Percentiles rank a stretch among this genome's conserved stretches.
These are phyloP conservation scores for Myripristis murdjan DNA, from an alignment of 2,797 vertebrate species.

Conservation along the genomic window DNA sequence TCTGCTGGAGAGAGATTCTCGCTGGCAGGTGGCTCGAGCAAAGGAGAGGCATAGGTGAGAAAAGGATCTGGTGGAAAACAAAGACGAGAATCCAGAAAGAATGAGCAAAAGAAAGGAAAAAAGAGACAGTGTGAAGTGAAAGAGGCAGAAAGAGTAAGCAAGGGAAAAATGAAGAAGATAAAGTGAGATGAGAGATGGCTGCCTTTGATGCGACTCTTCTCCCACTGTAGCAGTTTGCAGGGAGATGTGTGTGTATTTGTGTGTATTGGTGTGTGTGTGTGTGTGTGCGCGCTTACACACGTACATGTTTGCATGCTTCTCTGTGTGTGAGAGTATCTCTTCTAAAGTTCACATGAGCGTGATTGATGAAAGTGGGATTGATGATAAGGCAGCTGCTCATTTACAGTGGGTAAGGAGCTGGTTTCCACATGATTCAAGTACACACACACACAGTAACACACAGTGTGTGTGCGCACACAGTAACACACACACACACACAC, in stretches of 20 bases:
- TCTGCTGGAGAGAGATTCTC: conserved; percentile 70
- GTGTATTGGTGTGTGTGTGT: conserved; percentile 16
- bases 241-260: conserved; percentile 25
- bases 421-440: conserved; percentile 55
- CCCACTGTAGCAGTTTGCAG: conserved; percentile 66
- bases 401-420: conserved; percentile 62
- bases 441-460: conserved; percentile 55
- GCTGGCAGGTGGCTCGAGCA: conserved; percentile 63
- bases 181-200: conserved; percentile 74
- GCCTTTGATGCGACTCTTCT: conserved; percentile 70
- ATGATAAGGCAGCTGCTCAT: conserved; percentile 79
- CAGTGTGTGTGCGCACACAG: conserved; percentile 47
- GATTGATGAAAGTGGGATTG: conserved; percentile 77
- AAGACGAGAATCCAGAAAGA: conserved; percentile 59
- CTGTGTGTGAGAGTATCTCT: conserved; percentile 46
- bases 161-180: conserved; percentile 75
- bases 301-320: too few relatives aligned
- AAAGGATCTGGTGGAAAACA: conserved; percentile 60
- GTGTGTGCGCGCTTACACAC: too few relatives aligned
- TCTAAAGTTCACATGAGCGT: conserved; percentile 74
- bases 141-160: conserved; percentile 61
- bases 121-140: conserved; percentile 69
- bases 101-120: conserved; percentile 44
- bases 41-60: conserved; percentile 69
- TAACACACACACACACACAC: conserved; percentile 27